Base-by-base conservation (phyloP, 2,888 invertebrate genomes). In the Biston betularia region DNA sequence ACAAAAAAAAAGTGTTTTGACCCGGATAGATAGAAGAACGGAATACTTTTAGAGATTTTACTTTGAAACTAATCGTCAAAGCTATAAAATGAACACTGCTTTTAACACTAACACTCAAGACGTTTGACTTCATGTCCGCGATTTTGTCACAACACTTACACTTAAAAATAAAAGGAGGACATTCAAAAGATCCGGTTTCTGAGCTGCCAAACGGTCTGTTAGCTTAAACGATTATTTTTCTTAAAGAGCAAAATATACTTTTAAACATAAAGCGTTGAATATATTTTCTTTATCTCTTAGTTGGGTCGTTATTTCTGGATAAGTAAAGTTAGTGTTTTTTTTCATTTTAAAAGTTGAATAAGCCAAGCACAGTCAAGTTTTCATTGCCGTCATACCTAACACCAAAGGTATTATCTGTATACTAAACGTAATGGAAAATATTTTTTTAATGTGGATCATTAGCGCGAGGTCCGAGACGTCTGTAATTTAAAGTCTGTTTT, bases 361-460 rank as follows among this genome's bases (percentile, higher is more conserved):
- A 24, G 24, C 1, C 24, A 24, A 24, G 24, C 24, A 48, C 76
- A 81, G 84, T 75, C 69, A 71, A 70, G 78, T 82, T 85, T 81
- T 79, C 72, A 74, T 71, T 74, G 83, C 83, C 84, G 82, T 85
- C 83, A 76, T 78, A 75, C 75, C 68, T 75, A 79, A 79, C 76
- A 79, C 79, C 76, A 79, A 80, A 85, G 83, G 79, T 84, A 85
- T 90, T 87, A 89, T 82, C 81, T 77, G 79, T 78, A 77, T 79
- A 76, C 34, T 49, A 82, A 83, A 84, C 73, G 88, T 90, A 89
- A 92, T 91, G 89, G 88, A 91, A 86, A 87, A 88, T 85, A 87
- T 88, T 90, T 91, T 24, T 91, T 92, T 92, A 92, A 92, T 92
- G 88, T 87, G 83, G 79, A 76, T 90, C 92, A 93, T 93, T 93